Conservation (phyloP, 2,797 vertebrate species). For the Manis crassicaudata region DNA sequence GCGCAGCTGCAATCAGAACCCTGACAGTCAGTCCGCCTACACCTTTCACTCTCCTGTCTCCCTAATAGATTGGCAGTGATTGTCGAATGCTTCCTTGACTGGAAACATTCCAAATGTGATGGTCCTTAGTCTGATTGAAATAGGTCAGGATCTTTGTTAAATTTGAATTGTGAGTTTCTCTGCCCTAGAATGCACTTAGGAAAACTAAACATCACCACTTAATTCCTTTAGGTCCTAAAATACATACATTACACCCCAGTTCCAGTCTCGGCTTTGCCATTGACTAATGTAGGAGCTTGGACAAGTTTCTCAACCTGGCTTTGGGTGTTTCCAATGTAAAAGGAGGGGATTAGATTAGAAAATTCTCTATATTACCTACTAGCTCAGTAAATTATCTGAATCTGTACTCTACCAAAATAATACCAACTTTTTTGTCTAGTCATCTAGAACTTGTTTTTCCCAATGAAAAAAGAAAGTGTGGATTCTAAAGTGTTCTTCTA, state of each 20-base stretch:
- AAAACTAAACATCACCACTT: not conserved
- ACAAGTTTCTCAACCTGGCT: not conserved
- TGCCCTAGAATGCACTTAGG: not conserved
- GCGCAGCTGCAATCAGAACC: not conserved
- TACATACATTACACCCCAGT: not conserved
- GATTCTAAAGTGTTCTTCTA: not conserved
- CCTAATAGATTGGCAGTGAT: not conserved
- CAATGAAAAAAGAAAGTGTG: not conserved
- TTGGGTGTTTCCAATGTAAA: not conserved
- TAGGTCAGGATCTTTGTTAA: not conserved
- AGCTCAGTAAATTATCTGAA: not conserved
- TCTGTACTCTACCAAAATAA: not conserved
- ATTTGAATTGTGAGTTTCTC: not conserved
- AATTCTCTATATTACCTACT: not conserved
- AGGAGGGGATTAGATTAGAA: not conserved
- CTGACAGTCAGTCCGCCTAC: not conserved
- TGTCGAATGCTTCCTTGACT: not conserved
- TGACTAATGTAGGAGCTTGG: not conserved
- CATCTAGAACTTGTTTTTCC: slow-evolving; percentile 11
- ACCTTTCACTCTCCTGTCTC: not conserved
- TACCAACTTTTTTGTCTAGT: slow-evolving; percentile 19
- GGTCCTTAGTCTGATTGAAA: not conserved
- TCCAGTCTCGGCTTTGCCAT: not conserved
- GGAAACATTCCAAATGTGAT: not conserved
- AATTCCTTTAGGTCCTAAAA: not conserved